Percentiles rank a stretch among this genome's conserved stretches.
Conservation (phyloP, 2,113 vertebrate species). For the Sapajus apella region DNA sequence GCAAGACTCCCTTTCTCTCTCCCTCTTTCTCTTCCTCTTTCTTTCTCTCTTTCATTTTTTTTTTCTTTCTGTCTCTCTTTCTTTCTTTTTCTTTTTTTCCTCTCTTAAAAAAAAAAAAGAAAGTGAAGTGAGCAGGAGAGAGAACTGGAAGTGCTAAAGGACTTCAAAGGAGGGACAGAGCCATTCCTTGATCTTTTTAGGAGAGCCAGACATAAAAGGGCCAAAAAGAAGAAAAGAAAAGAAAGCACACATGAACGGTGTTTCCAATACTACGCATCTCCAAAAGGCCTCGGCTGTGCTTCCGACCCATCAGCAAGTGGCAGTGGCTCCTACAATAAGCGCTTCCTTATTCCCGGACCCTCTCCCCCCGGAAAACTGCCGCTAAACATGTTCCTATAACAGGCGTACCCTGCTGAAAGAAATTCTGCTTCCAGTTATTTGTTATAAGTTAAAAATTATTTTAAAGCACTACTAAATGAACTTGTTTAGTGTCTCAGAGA, state of each 20-base stretch:
- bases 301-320: too few species aligned
- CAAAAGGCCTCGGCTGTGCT: too few species aligned
- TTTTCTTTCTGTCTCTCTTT: too few species aligned
- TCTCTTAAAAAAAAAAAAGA: neutral
- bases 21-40: too few species aligned
- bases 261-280: neutral
- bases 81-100: too few species aligned
- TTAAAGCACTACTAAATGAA: neutral
- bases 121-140: neutral
- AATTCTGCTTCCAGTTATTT: neutral
- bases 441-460: conserved; percentile 14
- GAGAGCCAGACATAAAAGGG: neutral
- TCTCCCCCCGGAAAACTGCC: neutral
- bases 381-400: neutral
- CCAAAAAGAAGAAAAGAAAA: neutral
- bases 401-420: neutral
- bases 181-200: neutral
- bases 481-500: neutral
- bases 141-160: neutral
- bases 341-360: neutral
- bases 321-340: fast-evolving
- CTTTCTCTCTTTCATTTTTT: too few species aligned
- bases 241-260: neutral
- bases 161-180: neutral
- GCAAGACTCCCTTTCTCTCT: too few species aligned